A percentile compares a stretch with the other conserved stretches of the same genome.
These are phyloP conservation scores for Catocala nupta DNA, from an alignment of 2,888 invertebrate genomes.

Conservation along the genomic window DNA sequence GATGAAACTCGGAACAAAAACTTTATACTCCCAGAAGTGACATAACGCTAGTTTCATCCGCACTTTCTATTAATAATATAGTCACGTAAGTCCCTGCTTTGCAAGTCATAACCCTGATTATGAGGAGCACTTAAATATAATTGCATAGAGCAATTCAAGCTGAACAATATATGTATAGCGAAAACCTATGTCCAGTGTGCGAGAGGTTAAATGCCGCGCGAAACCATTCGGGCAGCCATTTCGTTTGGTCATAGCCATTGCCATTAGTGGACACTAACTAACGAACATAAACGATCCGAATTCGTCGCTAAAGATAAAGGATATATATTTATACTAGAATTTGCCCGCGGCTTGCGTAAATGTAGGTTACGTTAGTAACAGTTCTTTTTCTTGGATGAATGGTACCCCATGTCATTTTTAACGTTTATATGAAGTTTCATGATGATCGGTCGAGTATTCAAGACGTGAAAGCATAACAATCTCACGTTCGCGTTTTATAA, in stretches of 20 bases:
- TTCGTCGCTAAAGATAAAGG: constrained; percentile 60
- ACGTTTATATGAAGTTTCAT: no score
- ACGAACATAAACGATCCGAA: constrained; percentile 78
- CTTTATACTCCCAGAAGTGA: constrained; percentile 1
- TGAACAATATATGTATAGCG: constrained; percentile 20
- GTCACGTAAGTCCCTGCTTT: constrained; percentile 8
- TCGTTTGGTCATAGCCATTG: constrained; percentile 69
- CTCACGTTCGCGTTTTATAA: no score
- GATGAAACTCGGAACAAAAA: not conserved
- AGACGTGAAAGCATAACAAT: no score
- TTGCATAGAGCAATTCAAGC: constrained; percentile 31
- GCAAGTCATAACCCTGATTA: constrained; percentile 26
- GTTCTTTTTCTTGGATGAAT: no score
- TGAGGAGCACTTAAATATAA: constrained; percentile 33
- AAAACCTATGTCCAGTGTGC: constrained; percentile 49
- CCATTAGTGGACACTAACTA: constrained; percentile 80
- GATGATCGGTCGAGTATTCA: no score
- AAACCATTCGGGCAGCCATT: constrained; percentile 71
- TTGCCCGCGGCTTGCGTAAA: no score
- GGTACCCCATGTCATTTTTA: no score
- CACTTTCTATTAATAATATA: constrained; percentile 8
- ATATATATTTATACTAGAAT: constrained; percentile 5
- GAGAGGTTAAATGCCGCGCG: constrained; percentile 66
- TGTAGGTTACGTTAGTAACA: no score
- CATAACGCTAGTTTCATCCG: constrained; percentile 3